Conservation (phyloP, 2,888 invertebrate species). For the Hypena proboscidalis region DNA sequence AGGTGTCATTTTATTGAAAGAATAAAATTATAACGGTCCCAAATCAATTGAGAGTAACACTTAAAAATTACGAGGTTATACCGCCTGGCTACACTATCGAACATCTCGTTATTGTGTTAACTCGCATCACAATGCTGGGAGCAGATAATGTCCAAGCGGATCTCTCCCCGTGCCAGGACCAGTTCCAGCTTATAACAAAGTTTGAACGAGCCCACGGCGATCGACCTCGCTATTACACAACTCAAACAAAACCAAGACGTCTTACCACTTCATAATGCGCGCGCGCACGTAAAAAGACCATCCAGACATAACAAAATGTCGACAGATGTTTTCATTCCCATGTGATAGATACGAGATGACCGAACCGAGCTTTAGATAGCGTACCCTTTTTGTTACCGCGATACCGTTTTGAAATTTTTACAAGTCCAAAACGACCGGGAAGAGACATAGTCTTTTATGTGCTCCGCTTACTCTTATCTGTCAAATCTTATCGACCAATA, state of each 20-base stretch:
- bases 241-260: constrained; percentile 59
- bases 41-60: constrained; percentile 46
- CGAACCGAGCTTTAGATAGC: constrained; percentile 54
- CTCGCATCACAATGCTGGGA: constrained; percentile 52
- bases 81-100: constrained; percentile 44
- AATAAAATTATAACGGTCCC: constrained; percentile 33
- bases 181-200: constrained; percentile 56
- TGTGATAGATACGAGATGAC: constrained; percentile 70
- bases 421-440: constrained; percentile 70
- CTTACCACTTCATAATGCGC: constrained; percentile 63
- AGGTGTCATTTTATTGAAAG: neutral
- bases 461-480: constrained; percentile 76
- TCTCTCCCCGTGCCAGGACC: constrained; percentile 48
- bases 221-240: constrained; percentile 68
- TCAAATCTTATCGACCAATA: constrained; percentile 84
- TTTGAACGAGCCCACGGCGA: constrained; percentile 62
- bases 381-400: constrained; percentile 66
- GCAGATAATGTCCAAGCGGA: constrained; percentile 57
- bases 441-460: constrained; percentile 79
- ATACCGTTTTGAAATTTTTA: constrained; percentile 77
- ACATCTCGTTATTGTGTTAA: constrained; percentile 47
- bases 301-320: constrained; percentile 67
- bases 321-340: constrained; percentile 81
- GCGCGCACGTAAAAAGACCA: constrained; percentile 58
- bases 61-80: constrained; percentile 34